Base-by-base conservation (phyloP, 2,113 vertebrate genomes). In the Laterallus jamaicensis region DNA sequence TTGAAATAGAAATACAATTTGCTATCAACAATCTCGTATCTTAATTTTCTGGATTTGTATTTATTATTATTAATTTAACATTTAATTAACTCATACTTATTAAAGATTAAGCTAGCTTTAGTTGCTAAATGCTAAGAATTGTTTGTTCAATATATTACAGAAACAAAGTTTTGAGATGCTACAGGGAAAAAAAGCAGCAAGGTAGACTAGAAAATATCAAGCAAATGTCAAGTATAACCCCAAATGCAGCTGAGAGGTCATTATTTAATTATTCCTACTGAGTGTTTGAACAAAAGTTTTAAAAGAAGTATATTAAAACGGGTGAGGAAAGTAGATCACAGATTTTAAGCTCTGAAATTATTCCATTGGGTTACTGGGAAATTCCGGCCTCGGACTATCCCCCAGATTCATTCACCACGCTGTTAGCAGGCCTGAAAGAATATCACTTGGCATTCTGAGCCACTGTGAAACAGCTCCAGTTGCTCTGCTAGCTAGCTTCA, bases 151-250 rank as follows among this genome's bases (percentile, higher is more conserved):
- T 68, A 71, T 40, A 64, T 49, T 50, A 74, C 2, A 75, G 26
- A 90, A 82, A 25, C 5, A 39, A 87, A 67, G 55, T n/a, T 75
- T 86, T 67, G 76, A 96, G 42, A 76, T 42, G 12, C 35, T 69
- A 25, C 3, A 55, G 59, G 77, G 70, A 93, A 55, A 82, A 95
- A 87, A 92, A 13, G 24, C 49, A 90, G 68, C n/a, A 75, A 50
- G 58, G 83, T 24, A 67, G 12, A 82, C n/a, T 19, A 79, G 64
- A 28, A 93, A 85, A 67, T 84, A 86, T 70, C 85, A 94, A 93
- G 77, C 19, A 95, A 93, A 92, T 63, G 70, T 85, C 88, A 96
- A 79, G 21, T 54, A 62, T 35, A 89, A 86, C 29, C 55, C 42
- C 60, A 92, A 68, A 92, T 15, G 40, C 24, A 71, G 22, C 16